Evolutionary conservation across 2,888 invertebrate species (phyloP).

Genomic region (Microctonus hyperodae): DNA sequence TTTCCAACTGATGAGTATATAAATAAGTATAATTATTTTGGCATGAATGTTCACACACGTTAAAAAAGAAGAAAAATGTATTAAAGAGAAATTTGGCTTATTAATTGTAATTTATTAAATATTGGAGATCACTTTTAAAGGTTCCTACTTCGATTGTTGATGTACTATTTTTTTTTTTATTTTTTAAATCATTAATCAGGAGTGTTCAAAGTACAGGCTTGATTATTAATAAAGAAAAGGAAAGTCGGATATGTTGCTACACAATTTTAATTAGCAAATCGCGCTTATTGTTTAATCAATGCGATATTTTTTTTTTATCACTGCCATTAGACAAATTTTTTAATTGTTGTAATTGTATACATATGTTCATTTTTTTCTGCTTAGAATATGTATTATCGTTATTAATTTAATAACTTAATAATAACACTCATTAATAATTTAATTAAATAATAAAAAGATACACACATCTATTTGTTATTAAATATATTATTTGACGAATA

Average conservation of each 20-base stretch:
- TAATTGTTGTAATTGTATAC: constrained; percentile 37
- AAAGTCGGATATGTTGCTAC: not conserved
- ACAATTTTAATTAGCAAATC: not conserved
- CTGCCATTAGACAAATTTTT: constrained; percentile 51
- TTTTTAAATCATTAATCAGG: not conserved
- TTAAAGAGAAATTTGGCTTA: not conserved
- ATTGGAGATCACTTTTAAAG: not conserved
- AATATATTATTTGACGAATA: no score
- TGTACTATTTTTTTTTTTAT: not conserved
- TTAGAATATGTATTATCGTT: constrained; percentile 36
- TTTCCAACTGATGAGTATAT: constrained; percentile 34
- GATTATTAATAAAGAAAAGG: not conserved
- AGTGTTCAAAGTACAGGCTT: not conserved
- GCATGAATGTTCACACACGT: not conserved
- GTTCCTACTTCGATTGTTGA: not conserved
- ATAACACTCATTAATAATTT: constrained; percentile 19
- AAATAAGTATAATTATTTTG: not conserved
- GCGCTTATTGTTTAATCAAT: constrained; percentile 15
- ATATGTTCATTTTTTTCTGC: constrained; percentile 24
- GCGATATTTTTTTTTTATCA: constrained; percentile 43
- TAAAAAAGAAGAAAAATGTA: not conserved
- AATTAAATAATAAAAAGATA: not conserved
- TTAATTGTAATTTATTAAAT: constrained; percentile 9
- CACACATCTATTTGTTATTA: constrained; percentile 7
- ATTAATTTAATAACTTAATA: constrained; percentile 36